Conservation (phyloP, 2,113 vertebrate genomes). For the Triplophysa siluroides region DNA sequence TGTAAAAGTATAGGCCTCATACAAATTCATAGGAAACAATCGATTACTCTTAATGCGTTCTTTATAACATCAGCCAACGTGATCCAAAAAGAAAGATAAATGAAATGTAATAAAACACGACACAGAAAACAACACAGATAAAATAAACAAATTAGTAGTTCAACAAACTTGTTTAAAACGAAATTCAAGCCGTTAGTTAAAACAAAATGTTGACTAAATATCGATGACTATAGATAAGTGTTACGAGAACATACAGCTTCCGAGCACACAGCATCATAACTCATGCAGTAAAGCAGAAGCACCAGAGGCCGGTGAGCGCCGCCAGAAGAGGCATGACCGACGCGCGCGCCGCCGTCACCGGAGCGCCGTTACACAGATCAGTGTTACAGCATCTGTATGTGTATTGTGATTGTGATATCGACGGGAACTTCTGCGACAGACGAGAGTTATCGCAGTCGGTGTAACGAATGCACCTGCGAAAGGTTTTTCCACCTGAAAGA, state of each 20-base stretch:
- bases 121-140: not conserved
- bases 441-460: constrained; percentile 75
- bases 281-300: constrained; percentile 41
- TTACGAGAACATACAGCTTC: not conserved
- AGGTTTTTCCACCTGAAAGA: constrained; percentile 71
- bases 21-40: not conserved
- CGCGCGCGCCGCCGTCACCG: not conserved
- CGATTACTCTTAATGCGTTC: not conserved
- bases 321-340: constrained; percentile 48
- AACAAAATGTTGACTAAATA: not conserved
- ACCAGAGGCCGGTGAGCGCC: constrained; percentile 57
- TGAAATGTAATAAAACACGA: not conserved
- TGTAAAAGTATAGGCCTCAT: not conserved
- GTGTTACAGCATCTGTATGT: constrained; percentile 75
- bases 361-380: constrained; percentile 72
- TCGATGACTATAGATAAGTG: not conserved
- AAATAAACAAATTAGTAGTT: not conserved
- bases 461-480: constrained; percentile 75
- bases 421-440: constrained; percentile 70
- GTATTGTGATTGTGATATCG: constrained; percentile 66
- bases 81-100: not conserved
- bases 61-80: not conserved
- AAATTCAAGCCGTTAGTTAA: not conserved
- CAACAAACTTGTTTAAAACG: constrained; percentile 1
- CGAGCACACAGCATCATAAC: not conserved